Conservation (phyloP, 2,797 vertebrate genomes). For the Limnodromus scolopaceus region DNA sequence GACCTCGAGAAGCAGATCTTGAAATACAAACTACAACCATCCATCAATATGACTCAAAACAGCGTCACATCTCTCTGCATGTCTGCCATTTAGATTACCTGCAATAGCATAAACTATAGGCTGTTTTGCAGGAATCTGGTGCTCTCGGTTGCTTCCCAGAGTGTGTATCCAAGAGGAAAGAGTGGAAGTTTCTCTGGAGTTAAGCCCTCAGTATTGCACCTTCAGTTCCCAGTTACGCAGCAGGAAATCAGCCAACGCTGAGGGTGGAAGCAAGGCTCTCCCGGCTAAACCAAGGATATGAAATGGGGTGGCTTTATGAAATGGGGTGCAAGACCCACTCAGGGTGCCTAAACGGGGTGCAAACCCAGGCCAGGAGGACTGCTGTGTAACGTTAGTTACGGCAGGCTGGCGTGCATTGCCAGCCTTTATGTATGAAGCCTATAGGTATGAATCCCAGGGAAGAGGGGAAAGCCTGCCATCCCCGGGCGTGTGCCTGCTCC, state of each 20-base stretch:
- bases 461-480: neutral
- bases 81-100: neutral
- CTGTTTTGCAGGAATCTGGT: neutral
- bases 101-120: neutral
- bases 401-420: accelerated
- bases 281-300: accelerated
- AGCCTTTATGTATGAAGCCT: neutral
- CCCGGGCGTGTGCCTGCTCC: neutral
- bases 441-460: accelerated
- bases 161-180: neutral
- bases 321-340: accelerated
- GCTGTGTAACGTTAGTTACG: accelerated
- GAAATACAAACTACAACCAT: neutral
- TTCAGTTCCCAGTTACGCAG: accelerated
- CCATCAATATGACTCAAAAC: accelerated
- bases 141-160: neutral
- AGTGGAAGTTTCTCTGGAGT: neutral
- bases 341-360: accelerated
- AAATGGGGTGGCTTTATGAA: accelerated
- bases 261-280: neutral
- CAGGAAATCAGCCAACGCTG: accelerated
- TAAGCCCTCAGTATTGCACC: neutral
- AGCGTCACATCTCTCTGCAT: neutral
- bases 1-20: neutral
- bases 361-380: neutral